A percentile compares a stretch with the other conserved stretches of the same genome.
These are phyloP conservation scores for Ametastegia equiseti DNA, from an alignment of 2,888 invertebrate genomes.

Conservation along the genomic window DNA sequence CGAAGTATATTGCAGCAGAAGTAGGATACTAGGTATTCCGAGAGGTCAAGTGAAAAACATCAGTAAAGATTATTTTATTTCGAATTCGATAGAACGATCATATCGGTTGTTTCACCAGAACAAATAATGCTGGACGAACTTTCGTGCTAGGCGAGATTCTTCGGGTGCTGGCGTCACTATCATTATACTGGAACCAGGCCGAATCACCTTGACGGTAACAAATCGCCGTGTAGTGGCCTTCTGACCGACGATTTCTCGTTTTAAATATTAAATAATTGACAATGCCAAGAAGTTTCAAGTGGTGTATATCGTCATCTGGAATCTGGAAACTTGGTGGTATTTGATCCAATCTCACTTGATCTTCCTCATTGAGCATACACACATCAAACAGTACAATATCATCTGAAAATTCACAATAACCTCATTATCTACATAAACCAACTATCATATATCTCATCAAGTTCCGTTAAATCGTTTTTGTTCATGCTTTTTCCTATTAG, in stretches of 20 bases:
- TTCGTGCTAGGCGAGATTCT: background rate
- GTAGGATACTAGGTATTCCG: no score
- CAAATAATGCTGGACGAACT: background rate
- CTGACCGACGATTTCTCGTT: background rate
- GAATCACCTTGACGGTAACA: background rate
- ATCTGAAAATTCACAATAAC: background rate
- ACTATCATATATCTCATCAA: background rate
- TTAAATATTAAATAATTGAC: background rate
- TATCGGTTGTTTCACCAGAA: no score
- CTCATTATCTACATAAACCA: background rate
- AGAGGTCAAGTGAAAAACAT: no score
- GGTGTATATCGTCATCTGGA: background rate
- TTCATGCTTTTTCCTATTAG: background rate
- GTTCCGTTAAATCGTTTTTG: background rate
- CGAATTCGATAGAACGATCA: no score
- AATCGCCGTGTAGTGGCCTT: background rate
- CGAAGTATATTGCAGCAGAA: no score
- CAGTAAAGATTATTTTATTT: no score
- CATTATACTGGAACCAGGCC: background rate
- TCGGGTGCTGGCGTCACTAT: background rate
- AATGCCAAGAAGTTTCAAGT: background rate
- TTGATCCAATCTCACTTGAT: background rate
- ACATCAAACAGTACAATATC: background rate
- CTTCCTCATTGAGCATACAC: background rate
- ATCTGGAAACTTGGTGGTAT: background rate